Percentiles rank a stretch among this genome's conserved stretches.
phyloP scores from a whole-genome alignment of 2,113 vertebrate species.

The Rhinoderma darwinii region DNA sequence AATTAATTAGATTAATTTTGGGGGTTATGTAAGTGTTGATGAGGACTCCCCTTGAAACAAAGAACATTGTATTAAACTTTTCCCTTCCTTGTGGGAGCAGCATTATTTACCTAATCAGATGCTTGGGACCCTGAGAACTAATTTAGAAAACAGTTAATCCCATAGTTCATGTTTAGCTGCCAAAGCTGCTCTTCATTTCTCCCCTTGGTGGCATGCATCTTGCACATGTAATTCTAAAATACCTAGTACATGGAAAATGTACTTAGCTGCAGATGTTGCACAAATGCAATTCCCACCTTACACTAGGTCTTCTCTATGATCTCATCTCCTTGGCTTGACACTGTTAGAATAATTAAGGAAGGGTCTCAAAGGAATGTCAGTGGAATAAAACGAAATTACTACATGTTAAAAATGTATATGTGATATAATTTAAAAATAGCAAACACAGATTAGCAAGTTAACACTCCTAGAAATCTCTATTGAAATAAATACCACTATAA shows the following conservation, averaged over 20 bases:
- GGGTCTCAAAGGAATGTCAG: not conserved
- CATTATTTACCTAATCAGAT: conserved; percentile 54
- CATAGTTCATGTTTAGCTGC: conserved; percentile 57
- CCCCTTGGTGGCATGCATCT: conserved; percentile 55
- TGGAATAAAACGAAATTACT: conserved; percentile 51
- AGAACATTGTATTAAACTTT: conserved; percentile 56
- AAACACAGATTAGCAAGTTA: conserved; percentile 41
- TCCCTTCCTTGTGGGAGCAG: conserved; percentile 12
- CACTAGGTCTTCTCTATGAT: conserved; percentile 42
- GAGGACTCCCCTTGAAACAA: conserved; percentile 23
- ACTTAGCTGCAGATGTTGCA: conserved; percentile 60
- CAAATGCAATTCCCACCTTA: conserved; percentile 58
- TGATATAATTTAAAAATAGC: conserved; percentile 44
- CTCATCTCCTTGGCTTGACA: conserved; percentile 63
- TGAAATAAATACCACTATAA: conserved; percentile 7
- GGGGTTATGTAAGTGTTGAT: conserved; percentile 47
- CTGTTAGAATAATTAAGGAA: conserved; percentile 62
- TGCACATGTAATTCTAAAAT: conserved; percentile 52
- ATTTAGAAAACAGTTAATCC: conserved; percentile 54
- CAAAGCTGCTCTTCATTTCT: conserved; percentile 59
- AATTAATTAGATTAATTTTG: conserved; percentile 24
- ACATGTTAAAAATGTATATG: conserved; percentile 53
- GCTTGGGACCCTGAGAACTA: not conserved
- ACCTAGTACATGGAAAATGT: conserved; percentile 43
- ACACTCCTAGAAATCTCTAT: not conserved